phyloP scores from a whole-genome alignment of 2,797 vertebrate species.

The Cirrhinus molitorella region DNA sequence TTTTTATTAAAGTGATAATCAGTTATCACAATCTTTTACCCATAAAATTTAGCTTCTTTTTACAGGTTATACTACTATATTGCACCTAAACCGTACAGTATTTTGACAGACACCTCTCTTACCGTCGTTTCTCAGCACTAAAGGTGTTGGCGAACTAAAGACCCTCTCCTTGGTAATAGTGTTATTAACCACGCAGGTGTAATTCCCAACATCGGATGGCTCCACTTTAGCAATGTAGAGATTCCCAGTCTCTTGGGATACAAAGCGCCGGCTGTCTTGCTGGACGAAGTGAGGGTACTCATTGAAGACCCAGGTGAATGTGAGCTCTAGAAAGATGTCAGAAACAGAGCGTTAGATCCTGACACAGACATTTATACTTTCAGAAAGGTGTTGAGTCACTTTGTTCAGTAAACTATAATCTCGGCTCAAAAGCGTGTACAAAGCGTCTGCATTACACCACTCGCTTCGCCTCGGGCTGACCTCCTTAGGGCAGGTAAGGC shows the following conservation, averaged over 20 bases:
- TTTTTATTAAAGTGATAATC: too few relatives aligned
- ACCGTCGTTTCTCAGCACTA: slow-evolving; percentile 93
- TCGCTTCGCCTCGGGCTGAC: slow-evolving; percentile 34
- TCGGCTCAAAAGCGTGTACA: neutral
- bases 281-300: slow-evolving; percentile 90
- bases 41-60: neutral
- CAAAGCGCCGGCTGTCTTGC: slow-evolving; percentile 90
- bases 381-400: slow-evolving; percentile 37
- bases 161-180: slow-evolving; percentile 79
- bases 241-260: slow-evolving; percentile 95
- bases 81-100: neutral
- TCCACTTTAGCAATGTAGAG: slow-evolving; percentile 96
- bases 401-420: slow-evolving; percentile 14
- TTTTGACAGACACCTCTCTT: slow-evolving; percentile 56
- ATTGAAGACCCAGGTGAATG: slow-evolving; percentile 96
- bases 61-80: neutral
- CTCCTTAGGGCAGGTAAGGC: slow-evolving; percentile 42
- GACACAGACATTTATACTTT: slow-evolving; percentile 33
- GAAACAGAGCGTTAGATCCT: slow-evolving; percentile 12
- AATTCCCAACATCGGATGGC: slow-evolving; percentile 91
- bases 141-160: slow-evolving; percentile 89
- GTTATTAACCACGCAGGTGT: slow-evolving; percentile 92
- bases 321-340: slow-evolving; percentile 77
- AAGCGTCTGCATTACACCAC: slow-evolving; percentile 28
- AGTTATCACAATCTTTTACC: neutral